Evolutionary conservation across 2,888 invertebrate species (phyloP).

Genomic region (Bombyx huttoni): DNA sequence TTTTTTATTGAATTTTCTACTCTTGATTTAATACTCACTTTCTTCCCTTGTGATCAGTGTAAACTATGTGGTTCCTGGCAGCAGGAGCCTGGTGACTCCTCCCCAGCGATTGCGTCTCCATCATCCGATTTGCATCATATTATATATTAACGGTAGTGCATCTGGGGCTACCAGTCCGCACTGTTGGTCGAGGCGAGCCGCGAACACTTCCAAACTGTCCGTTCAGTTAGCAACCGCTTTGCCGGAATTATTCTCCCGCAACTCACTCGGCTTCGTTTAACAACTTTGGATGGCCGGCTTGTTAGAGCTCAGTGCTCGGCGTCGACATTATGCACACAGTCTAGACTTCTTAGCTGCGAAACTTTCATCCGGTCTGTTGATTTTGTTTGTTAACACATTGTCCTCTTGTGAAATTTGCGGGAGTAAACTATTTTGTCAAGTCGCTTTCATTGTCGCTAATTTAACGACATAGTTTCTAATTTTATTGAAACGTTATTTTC

Average conservation of each 20-base stretch:
- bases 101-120: conserved; percentile 51
- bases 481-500: neutral
- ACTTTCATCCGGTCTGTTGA: conserved; percentile 54
- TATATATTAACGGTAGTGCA: neutral
- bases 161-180: neutral
- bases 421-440: neutral
- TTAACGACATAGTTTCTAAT: neutral
- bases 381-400: conserved; percentile 52
- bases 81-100: conserved; percentile 44
- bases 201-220: conserved; percentile 41
- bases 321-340: conserved; percentile 54
- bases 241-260: conserved; percentile 42
- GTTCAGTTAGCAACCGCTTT: conserved; percentile 37
- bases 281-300: conserved; percentile 60
- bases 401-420: conserved; percentile 23
- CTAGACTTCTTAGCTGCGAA: conserved; percentile 58
- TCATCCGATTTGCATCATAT: conserved; percentile 17
- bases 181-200: conserved; percentile 10
- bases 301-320: conserved; percentile 50
- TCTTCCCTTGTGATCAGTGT: conserved; percentile 66
- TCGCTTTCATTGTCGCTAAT: too few relatives aligned
- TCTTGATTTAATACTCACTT: conserved; percentile 45
- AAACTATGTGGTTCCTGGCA: conserved; percentile 65
- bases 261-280: conserved; percentile 36
- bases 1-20: neutral